A percentile compares a stretch with the other conserved stretches of the same genome.
Evolutionary conservation across 2,888 invertebrate genomes (phyloP).

Genomic region (Cephalotes varians): DNA sequence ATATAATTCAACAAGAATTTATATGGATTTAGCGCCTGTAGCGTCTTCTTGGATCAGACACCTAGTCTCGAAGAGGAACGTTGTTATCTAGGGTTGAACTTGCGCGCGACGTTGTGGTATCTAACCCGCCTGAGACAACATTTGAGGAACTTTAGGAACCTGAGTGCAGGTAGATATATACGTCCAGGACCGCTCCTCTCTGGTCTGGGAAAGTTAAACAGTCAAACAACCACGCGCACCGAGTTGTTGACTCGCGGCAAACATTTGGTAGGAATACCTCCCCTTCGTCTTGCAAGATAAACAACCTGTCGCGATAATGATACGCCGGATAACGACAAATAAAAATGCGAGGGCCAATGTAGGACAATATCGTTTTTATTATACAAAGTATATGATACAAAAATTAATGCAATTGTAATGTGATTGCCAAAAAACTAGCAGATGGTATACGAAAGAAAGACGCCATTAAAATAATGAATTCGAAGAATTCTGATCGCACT

Average conservation of each 20-base stretch:
- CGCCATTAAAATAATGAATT: not conserved
- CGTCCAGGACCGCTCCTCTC: constrained; percentile 73
- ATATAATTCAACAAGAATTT: not conserved
- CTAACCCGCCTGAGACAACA: constrained; percentile 84
- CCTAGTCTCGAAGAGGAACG: constrained; percentile 68
- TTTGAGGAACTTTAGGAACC: constrained; percentile 80
- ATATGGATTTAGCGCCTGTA: not conserved
- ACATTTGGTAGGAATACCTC: constrained; percentile 81
- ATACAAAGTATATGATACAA: not conserved
- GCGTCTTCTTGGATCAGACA: constrained; percentile 57
- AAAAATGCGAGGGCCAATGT: constrained; percentile 60
- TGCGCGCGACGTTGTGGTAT: constrained; percentile 74
- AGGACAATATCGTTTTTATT: constrained; percentile 22
- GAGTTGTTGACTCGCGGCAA: constrained; percentile 83
- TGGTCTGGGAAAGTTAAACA: constrained; percentile 86
- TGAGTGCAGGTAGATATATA: constrained; percentile 79
- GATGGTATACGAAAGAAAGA: not conserved
- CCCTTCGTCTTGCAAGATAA: constrained; percentile 77
- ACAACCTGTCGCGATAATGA: constrained; percentile 85
- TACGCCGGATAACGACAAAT: constrained; percentile 78
- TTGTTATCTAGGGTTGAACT: constrained; percentile 77
- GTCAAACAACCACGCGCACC: constrained; percentile 81
- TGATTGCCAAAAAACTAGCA: not conserved
- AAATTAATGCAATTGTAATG: not conserved
- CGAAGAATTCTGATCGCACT: not conserved